Evolutionary conservation across 1,140 invertebrate genomes (phyloP).

Genomic region (Sesamia nonagrioides): DNA sequence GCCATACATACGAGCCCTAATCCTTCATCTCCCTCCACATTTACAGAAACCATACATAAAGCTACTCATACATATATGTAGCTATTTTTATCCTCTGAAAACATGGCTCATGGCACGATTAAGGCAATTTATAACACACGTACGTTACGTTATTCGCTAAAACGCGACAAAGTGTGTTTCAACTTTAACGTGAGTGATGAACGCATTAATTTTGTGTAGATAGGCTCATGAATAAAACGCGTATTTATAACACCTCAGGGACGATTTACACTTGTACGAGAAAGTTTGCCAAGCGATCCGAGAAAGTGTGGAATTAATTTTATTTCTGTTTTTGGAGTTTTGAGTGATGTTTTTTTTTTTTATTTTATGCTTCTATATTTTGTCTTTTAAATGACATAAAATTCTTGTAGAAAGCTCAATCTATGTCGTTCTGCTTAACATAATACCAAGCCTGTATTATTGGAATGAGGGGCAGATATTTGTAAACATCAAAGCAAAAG

Average conservation of each 20-base stretch:
- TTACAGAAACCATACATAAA: background rate
- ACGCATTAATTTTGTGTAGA: slow-evolving; percentile 36
- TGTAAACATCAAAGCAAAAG: too few species aligned
- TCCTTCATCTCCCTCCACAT: background rate
- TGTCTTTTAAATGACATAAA: background rate
- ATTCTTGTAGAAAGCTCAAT: background rate
- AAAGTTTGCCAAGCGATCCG: slow-evolving; percentile 36
- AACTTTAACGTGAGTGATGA: slow-evolving; percentile 36
- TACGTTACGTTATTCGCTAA: background rate
- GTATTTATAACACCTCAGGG: slow-evolving; percentile 24
- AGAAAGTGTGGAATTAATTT: slow-evolving; percentile 18
- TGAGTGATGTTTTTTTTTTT: background rate
- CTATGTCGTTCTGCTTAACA: too few species aligned
- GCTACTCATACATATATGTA: background rate
- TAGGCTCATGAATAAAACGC: slow-evolving; percentile 41
- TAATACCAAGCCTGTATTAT: too few species aligned
- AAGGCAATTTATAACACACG: slow-evolving; percentile 20
- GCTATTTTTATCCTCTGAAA: slow-evolving; percentile 5
- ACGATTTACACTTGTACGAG: slow-evolving; percentile 16
- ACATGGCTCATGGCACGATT: slow-evolving; percentile 13
- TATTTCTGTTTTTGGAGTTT: background rate
- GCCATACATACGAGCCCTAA: background rate
- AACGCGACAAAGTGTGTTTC: slow-evolving; percentile 30
- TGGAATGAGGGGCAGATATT: too few species aligned
- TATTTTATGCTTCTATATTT: background rate